Evolutionary conservation across 2,888 invertebrate species (phyloP).

Genomic region (Macaria liturata): DNA sequence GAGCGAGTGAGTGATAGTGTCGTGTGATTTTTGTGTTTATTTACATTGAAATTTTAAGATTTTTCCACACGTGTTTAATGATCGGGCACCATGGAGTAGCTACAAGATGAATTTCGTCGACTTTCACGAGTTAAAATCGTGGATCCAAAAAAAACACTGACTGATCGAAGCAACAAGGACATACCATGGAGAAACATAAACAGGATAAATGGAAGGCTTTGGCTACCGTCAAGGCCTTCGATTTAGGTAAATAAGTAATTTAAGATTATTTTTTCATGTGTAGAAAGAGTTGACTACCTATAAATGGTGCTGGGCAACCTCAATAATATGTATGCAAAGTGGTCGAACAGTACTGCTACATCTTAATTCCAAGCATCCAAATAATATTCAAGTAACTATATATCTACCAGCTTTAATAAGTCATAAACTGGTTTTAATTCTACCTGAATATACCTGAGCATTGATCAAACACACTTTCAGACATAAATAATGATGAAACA

Average conservation of each 20-base stretch:
- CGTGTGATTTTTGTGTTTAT: constrained; percentile 14
- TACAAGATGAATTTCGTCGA: constrained; percentile 53
- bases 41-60: constrained; percentile 6
- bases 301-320: too few species aligned
- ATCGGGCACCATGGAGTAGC: constrained; percentile 36
- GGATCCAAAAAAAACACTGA: constrained; percentile 50
- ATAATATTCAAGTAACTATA: too few species aligned
- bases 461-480: too few species aligned
- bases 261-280: too few species aligned
- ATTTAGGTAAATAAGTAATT: constrained; percentile 57
- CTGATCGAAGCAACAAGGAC: constrained; percentile 31
- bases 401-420: too few species aligned
- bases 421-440: too few species aligned
- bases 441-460: too few species aligned
- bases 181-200: constrained; percentile 60
- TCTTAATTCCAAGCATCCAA: too few species aligned
- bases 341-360: too few species aligned
- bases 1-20: neutral
- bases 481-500: too few species aligned
- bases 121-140: constrained; percentile 56
- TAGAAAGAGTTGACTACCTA: too few species aligned
- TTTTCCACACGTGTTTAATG: constrained; percentile 1
- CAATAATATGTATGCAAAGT: too few species aligned
- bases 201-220: constrained; percentile 72
- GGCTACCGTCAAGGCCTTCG: constrained; percentile 74